Evolutionary conservation across 1,140 invertebrate genomes (phyloP).

Genomic region (Lasioglossum baleicum): DNA sequence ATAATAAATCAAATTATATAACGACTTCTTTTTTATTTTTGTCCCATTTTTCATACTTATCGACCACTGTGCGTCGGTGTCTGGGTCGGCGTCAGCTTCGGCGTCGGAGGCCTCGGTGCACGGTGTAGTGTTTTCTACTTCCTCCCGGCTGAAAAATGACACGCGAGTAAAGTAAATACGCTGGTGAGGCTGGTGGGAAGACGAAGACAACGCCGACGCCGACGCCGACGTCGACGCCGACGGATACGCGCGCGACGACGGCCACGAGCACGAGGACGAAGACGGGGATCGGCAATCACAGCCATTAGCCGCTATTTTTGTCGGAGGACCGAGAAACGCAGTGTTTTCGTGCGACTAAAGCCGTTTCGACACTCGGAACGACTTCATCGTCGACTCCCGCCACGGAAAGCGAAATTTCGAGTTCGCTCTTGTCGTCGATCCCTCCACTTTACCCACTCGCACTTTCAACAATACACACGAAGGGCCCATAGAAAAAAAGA

Average conservation of each 20-base stretch:
- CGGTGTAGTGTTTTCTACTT: conserved; percentile 45
- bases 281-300: conserved; percentile 47
- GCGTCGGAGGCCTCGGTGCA: not conserved
- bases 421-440: too few species aligned
- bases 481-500: too few species aligned
- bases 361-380: conserved; percentile 37
- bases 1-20: too few species aligned
- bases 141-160: conserved; percentile 47
- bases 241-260: not conserved
- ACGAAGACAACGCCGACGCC: not conserved
- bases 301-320: conserved; percentile 57
- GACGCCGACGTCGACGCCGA: not conserved
- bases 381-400: not conserved
- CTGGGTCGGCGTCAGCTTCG: not conserved
- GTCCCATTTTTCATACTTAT: too few species aligned
- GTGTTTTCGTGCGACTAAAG: conserved; percentile 45
- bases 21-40: too few species aligned
- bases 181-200: conserved; percentile 5
- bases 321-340: conserved; percentile 42
- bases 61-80: too few species aligned
- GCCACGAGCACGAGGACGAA: not conserved
- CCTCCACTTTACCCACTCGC: too few species aligned
- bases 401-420: not conserved
- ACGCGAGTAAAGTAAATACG: conserved; percentile 48
- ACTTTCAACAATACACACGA: too few species aligned